Conservation (phyloP, 2,113 vertebrate genomes). For the Dasyurus viverrinus region DNA sequence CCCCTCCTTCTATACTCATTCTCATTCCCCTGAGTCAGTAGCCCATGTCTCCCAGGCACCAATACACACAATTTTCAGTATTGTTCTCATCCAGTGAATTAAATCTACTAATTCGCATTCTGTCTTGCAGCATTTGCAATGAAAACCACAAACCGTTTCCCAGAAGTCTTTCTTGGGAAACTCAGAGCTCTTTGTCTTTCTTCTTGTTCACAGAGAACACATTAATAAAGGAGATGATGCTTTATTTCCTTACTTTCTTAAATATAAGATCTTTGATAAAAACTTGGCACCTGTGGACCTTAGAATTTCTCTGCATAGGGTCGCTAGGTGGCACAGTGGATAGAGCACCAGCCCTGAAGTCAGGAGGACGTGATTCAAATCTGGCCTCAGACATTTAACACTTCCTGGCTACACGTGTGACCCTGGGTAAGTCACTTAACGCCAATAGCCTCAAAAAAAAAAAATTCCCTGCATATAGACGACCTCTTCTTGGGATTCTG, state of each 20-base stretch:
- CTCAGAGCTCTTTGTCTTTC: background rate
- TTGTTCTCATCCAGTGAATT: conserved; percentile 64
- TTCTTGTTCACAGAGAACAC: conserved; percentile 10
- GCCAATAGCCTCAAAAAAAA: no score
- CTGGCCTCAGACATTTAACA: no score
- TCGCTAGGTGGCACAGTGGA: no score
- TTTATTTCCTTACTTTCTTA: conserved; percentile 37
- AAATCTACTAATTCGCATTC: conserved; percentile 50
- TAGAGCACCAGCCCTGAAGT: no score
- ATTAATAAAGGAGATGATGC: conserved; percentile 26
- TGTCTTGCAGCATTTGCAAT: conserved; percentile 60
- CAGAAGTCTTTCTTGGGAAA: conserved; percentile 53
- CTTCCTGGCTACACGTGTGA: no score
- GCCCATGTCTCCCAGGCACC: conserved; percentile 34
- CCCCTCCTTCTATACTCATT: conserved; percentile 5
- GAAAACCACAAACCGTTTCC: conserved; percentile 28
- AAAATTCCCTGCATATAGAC: background rate
- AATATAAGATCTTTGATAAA: conserved; percentile 32
- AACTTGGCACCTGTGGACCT: background rate
- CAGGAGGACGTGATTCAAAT: no score
- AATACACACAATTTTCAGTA: conserved; percentile 24
- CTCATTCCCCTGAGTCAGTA: conserved; percentile 39
- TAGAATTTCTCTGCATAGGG: background rate
- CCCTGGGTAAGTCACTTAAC: no score
- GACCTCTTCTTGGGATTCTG: background rate